phyloP scores from a whole-genome alignment of 2,888 invertebrate species.

The Ennomos fuscantarius region DNA sequence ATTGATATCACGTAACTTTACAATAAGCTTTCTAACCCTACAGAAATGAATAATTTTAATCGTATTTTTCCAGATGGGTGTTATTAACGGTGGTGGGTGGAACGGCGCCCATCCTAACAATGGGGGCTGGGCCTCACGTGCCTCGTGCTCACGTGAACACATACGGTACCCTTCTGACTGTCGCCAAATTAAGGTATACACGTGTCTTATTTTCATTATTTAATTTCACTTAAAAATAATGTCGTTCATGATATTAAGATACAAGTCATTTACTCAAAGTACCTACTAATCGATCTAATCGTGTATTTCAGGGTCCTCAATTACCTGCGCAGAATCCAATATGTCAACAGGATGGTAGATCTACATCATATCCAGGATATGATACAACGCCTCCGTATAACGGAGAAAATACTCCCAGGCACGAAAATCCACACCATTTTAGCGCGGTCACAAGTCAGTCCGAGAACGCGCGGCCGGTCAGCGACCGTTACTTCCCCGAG shows the following conservation, averaged over 20 bases:
- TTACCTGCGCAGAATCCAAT: conserved; percentile 61
- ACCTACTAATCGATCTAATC: background rate
- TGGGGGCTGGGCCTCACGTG: conserved; percentile 65
- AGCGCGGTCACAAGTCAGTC: conserved; percentile 43
- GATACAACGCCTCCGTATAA: conserved; percentile 52
- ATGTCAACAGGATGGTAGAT: conserved; percentile 68
- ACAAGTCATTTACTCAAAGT: too few species aligned
- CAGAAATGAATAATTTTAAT: background rate
- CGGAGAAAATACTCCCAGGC: conserved; percentile 53
- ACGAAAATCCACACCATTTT: conserved; percentile 56
- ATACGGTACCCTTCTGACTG: conserved; percentile 72
- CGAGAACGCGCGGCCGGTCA: conserved; percentile 49
- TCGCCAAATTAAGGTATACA: conserved; percentile 69
- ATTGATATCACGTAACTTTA: background rate
- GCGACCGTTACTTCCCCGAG: conserved; percentile 56
- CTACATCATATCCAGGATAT: conserved; percentile 69
- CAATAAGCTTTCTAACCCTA: background rate
- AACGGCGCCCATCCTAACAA: conserved; percentile 56
- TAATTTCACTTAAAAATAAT: background rate
- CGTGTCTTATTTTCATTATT: background rate
- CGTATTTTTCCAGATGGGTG: conserved; percentile 62
- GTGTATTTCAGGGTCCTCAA: conserved; percentile 62
- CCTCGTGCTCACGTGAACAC: conserved; percentile 68
- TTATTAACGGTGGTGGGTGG: conserved; percentile 66
- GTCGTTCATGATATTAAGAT: too few species aligned